These are phyloP conservation scores for Rotaria magnacalcarata DNA, from an alignment of 2,888 invertebrate species.

Conservation along the genomic window DNA sequence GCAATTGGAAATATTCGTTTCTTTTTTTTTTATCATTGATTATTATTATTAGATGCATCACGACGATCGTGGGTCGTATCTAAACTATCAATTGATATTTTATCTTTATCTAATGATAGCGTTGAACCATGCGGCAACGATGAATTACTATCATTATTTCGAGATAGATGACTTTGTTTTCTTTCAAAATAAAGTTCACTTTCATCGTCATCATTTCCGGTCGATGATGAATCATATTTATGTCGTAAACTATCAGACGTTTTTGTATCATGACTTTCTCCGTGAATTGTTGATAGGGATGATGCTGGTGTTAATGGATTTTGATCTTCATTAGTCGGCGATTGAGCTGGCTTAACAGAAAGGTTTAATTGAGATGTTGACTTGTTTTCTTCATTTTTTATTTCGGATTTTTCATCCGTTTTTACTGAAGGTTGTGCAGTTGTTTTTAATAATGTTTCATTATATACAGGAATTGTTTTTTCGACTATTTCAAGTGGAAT, in stretches of 20 bases:
- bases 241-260: neutral
- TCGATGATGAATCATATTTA: neutral
- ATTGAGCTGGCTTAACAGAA: neutral
- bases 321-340: neutral
- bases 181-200: neutral
- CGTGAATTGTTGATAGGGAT: neutral
- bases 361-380: neutral
- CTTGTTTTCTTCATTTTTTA: neutral
- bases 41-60: neutral
- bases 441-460: neutral
- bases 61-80: neutral
- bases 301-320: neutral
- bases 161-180: no score
- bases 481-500: neutral
- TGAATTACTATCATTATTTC: no score
- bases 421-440: neutral
- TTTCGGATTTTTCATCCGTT: neutral
- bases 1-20: neutral
- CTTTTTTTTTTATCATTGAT: neutral
- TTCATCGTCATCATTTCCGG: neutral
- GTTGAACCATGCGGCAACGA: neutral
- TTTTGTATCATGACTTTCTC: neutral
- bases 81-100: constrained; percentile 2
- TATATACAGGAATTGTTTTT: neutral
- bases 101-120: neutral